Base-by-base conservation (phyloP, 2,797 vertebrate species). In the Cuniculus paca region DNA sequence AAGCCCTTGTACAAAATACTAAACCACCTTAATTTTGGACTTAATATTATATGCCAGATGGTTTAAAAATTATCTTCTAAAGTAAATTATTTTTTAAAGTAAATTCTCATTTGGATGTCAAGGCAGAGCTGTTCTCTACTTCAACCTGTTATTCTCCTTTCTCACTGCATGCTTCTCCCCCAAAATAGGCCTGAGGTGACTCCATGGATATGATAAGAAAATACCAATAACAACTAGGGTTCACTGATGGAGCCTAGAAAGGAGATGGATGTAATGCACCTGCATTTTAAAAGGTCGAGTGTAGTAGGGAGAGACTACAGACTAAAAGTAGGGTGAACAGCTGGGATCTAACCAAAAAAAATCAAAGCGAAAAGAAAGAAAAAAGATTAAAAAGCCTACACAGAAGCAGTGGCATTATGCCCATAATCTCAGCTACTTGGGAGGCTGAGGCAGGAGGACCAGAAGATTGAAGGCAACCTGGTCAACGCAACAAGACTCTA, bases 31-130 rank as follows among this genome's bases (percentile, higher is more conserved):
- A 61, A 31, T 31, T 31, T 61, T 90, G 26, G 48, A 60, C 50
- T 88, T 79, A 39, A 85, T 70, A 72, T 77, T 82, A 17, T 89
- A n/a, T 87, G 88, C 48, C 74, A 89, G 26, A 48, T 20, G 88
- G 19, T 90, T 91, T 63, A 34, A n/a, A n/a, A 65, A 34, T 65
- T 34, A 65, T 61, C 26, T 61, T 61, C 58, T 28, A 61, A 61
- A 11, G 20, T 56, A 56, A 20, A 56, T 22, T 65, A 50, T 39
- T 84, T 88, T 90, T 78, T 54, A 54, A 52, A 94, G 58, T 82
- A 95, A 90, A 91, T 39, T 58, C 79, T 89, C 60, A 81, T 91
- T 58, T 61, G 45, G 39, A 95, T 70, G 52, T 8, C 63, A 80
- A 95, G 86, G 84, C 24, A 95, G 28, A 90, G 42, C 12, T 68